These are phyloP conservation scores for Cyanoderma ruficeps DNA, from an alignment of 2,113 vertebrate genomes.

Conservation along the genomic window DNA sequence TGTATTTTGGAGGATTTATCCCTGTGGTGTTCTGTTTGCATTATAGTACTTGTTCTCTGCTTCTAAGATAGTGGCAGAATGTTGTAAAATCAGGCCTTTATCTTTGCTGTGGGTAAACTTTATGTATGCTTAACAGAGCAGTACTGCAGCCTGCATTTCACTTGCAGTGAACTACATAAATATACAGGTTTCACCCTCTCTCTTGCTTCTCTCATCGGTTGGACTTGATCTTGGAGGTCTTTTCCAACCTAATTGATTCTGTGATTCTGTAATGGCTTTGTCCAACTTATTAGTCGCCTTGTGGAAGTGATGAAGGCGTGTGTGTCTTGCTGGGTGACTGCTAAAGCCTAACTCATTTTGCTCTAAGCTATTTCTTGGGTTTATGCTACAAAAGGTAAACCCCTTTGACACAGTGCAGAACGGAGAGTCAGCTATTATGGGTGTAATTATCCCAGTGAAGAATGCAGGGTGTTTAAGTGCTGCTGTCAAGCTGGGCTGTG, in stretches of 20 bases:
- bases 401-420: neutral
- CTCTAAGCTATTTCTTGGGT: neutral
- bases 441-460: neutral
- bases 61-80: neutral
- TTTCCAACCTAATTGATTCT: neutral
- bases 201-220: neutral
- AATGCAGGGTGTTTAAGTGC: neutral
- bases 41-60: accelerated
- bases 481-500: neutral
- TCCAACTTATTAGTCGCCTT: neutral
- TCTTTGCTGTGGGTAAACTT: neutral
- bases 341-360: neutral
- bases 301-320: accelerated
- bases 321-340: neutral
- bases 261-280: neutral
- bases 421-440: neutral
- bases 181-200: neutral
- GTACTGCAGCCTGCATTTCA: neutral
- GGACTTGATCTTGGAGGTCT: neutral
- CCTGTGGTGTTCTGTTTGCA: neutral
- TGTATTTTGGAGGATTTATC: neutral
- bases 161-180: neutral
- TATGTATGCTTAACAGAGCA: neutral
- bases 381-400: neutral
- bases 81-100: neutral